Base-by-base conservation (phyloP, 1,140 invertebrate genomes). In the Drosophila quadrilineata region DNA sequence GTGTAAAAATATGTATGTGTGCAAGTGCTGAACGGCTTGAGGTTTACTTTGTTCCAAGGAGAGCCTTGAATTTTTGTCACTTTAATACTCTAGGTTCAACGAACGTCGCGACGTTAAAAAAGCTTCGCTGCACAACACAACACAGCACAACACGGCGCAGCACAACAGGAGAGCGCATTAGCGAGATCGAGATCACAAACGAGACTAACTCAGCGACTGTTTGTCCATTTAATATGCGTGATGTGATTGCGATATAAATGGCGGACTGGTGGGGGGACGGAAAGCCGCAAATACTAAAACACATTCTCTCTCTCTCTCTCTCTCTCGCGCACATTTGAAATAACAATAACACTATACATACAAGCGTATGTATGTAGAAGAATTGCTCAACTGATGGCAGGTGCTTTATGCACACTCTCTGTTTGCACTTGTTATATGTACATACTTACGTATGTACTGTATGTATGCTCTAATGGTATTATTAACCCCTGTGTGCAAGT, bases 11-110 rank as follows among this genome's bases (percentile, higher is more conserved):
- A 35, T 45, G 14, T 50, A 14, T 29, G n/a, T 68, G 3, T 62
- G 43, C 17, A 29, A 63, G 53, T 58, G 40, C 54, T 31, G 36
- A 74, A 75, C 71, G 66, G 59, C 60, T 75, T 80, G 66, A 35
- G 53, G 60, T 38, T 65, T 68, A 80, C 75, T 80, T 79, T 74
- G 66, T 79, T 66, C 16, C 33, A 59, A 56, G 19, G 31, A 60
- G 60, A 74, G 77, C 77, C 79, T 84, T 84, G 73, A 84, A 56
- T 41, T 54, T 16, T n/a, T n/a, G n/a, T n/a, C n/a, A n/a, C n/a
- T n/a, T n/a, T 6, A 45, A n/a, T 38, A 56, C 40, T 19, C 38
- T 38, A 58, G 50, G 79, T 85, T 84, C 79, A 84, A 85, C 52
- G 79, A 84, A 84, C 77, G 77, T 66, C 26, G 64, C 24, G 12